A percentile compares a stretch with the other conserved stretches of the same genome.
These are phyloP conservation scores for Anolis carolinensis DNA, from an alignment of 2,113 vertebrate species.

Conservation along the genomic window DNA sequence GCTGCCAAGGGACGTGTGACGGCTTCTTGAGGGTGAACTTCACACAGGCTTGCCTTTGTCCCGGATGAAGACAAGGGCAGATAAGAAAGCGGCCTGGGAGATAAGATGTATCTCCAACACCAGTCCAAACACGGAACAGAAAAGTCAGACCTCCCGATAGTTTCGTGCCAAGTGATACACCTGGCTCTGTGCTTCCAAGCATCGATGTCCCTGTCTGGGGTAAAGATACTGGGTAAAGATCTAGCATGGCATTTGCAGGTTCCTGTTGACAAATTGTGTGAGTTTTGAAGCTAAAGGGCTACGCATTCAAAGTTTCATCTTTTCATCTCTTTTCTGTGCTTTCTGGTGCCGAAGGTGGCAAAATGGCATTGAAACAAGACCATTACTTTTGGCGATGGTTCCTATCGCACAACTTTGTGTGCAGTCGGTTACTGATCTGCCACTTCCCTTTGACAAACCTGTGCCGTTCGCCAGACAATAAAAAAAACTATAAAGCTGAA, in stretches of 20 bases:
- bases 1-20: conserved; percentile 48
- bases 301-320: background rate
- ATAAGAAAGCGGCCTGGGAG: conserved; percentile 42
- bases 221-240: background rate
- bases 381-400: too few species aligned
- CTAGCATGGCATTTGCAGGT: background rate
- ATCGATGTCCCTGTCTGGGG: background rate
- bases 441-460: too few species aligned
- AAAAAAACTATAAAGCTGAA: too few species aligned
- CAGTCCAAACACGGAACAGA: conserved; percentile 28
- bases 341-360: background rate
- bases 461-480: too few species aligned
- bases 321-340: background rate
- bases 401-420: too few species aligned
- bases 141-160: conserved; percentile 19
- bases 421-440: too few species aligned
- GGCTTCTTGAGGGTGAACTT: conserved; percentile 19
- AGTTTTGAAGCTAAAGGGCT: background rate
- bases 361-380: too few species aligned
- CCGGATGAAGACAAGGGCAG: conserved; percentile 65
- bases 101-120: conserved; percentile 4
- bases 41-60: conserved; percentile 32
- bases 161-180: background rate
- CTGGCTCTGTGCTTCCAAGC: background rate
- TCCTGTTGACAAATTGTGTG: background rate